These are phyloP conservation scores for Zonitis immaculata DNA, from an alignment of 2,888 invertebrate genomes.

Conservation along the genomic window DNA sequence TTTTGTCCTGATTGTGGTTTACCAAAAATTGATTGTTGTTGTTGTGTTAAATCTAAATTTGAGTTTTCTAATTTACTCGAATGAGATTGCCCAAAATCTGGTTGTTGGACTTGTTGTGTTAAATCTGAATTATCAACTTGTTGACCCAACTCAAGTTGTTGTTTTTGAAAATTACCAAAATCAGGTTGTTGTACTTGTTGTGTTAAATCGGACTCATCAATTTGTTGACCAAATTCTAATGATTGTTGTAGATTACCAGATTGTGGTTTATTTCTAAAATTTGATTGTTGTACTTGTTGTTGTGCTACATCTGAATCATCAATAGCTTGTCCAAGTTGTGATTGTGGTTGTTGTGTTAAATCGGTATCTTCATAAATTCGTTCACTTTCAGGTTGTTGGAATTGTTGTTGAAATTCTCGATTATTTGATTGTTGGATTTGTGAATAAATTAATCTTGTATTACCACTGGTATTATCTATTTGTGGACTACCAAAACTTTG, in stretches of 20 bases:
- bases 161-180: not conserved
- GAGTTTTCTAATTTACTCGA: too few relatives aligned
- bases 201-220: constrained; percentile 4
- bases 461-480: too few relatives aligned
- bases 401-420: too few relatives aligned
- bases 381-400: too few relatives aligned
- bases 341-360: constrained; percentile 3
- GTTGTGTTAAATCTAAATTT: not conserved
- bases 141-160: constrained; percentile 20
- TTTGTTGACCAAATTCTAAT: not conserved
- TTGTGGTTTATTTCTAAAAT: not conserved
- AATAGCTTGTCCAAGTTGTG: constrained; percentile 22
- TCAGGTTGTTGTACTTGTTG: constrained; percentile 10
- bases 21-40: not conserved
- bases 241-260: constrained; percentile 17
- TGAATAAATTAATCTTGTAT: too few relatives aligned
- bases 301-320: not conserved
- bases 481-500: too few relatives aligned
- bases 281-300: not conserved
- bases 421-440: too few relatives aligned
- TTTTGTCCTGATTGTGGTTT: too few relatives aligned
- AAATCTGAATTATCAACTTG: constrained; percentile 19
- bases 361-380: not conserved
- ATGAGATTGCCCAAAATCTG: not conserved
- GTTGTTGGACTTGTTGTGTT: not conserved